Evolutionary conservation across 2,797 vertebrate species (phyloP).

Genomic region (Stomatorhinus walkeri): DNA sequence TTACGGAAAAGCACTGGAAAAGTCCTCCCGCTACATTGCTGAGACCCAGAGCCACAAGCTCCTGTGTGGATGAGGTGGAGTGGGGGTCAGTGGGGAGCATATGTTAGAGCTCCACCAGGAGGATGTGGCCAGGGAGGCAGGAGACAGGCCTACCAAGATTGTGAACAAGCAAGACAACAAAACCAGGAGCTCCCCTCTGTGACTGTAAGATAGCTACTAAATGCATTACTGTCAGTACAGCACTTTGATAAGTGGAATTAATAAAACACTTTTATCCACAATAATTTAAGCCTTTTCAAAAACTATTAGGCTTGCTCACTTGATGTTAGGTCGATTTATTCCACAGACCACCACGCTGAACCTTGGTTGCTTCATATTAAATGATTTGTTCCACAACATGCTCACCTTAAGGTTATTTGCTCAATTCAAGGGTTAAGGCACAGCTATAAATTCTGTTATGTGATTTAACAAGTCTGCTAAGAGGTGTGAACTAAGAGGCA

Average conservation of each 20-base stretch:
- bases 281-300: conserved; percentile 3
- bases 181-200: not conserved
- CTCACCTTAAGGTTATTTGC: not conserved
- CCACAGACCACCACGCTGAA: not conserved
- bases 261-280: not conserved
- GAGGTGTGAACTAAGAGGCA: not conserved
- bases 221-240: not conserved
- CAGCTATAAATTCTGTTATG: not conserved
- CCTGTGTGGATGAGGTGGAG: conserved; percentile 53
- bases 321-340: not conserved
- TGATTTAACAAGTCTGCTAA: not conserved
- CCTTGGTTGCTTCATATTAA: not conserved
- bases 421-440: not conserved
- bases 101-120: not conserved
- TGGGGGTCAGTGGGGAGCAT: not conserved
- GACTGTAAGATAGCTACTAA: not conserved
- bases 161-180: not conserved
- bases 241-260: not conserved
- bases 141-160: not conserved
- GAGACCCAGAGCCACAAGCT: conserved; percentile 81
- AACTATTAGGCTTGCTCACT: not conserved
- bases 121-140: not conserved
- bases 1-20: conserved; percentile 83
- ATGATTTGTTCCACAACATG: not conserved
- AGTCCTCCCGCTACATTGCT: conserved; percentile 73